These are phyloP conservation scores for Ashinkailepas kermadecensis DNA, from an alignment of 2,888 invertebrate species.

Conservation along the genomic window DNA sequence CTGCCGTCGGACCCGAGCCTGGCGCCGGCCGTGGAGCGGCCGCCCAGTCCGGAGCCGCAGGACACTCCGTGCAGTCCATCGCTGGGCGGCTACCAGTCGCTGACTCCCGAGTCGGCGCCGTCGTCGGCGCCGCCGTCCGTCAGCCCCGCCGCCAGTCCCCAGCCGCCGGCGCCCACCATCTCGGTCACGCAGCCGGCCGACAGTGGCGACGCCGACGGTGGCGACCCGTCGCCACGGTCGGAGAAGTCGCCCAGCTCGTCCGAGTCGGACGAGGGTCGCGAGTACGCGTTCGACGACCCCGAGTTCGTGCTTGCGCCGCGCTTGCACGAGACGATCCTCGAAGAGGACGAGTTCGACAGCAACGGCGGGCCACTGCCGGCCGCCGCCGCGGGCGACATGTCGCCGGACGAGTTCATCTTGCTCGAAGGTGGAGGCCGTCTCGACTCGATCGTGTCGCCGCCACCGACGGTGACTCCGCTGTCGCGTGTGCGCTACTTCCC, in stretches of 20 bases:
- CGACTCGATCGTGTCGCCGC: slow-evolving; percentile 2
- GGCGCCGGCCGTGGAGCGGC: slow-evolving; percentile 9
- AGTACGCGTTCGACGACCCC: neutral
- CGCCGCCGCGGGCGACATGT: neutral
- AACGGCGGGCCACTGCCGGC: neutral
- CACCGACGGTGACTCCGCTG: neutral
- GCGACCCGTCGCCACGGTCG: neutral
- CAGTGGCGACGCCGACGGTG: neutral
- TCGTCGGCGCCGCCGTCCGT: too few species aligned
- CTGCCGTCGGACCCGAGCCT: slow-evolving; percentile 27
- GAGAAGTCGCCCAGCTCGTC: slow-evolving; percentile 5
- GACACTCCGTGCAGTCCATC: too few species aligned
- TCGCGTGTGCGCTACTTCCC: slow-evolving; percentile 8
- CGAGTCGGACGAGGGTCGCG: neutral
- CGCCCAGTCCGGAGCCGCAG: slow-evolving; percentile 5
- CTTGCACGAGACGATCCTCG: neutral
- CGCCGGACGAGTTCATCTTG: slow-evolving; percentile 11
- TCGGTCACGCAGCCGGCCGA: neutral
- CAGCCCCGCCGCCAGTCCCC: neutral
- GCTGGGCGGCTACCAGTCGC: too few species aligned
- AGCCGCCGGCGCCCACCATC: neutral
- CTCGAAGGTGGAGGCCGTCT: neutral
- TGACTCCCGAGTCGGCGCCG: too few species aligned
- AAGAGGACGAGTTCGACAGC: neutral
- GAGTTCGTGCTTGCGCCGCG: neutral